These are phyloP conservation scores for Dinomys branickii DNA, from an alignment of 2,113 vertebrate species.

Conservation along the genomic window DNA sequence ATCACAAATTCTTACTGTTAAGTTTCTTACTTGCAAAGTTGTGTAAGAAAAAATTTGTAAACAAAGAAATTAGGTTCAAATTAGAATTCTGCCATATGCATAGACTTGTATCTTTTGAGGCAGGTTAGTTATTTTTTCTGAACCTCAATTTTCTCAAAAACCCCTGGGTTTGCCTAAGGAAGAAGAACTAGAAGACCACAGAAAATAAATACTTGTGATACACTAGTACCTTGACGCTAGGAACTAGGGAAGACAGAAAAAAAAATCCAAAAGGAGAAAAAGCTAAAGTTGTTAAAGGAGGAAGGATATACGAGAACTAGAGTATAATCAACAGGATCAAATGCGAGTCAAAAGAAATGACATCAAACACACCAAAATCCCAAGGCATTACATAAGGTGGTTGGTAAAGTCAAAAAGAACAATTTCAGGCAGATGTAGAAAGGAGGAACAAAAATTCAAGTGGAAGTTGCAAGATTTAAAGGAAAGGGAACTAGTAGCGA, in stretches of 20 bases:
- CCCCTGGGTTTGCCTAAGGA: neutral
- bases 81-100: neutral
- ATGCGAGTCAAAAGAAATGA: neutral
- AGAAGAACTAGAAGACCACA: neutral
- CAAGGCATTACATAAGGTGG: neutral
- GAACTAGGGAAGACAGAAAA: constrained; percentile 20
- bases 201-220: neutral
- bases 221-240: neutral
- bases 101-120: neutral
- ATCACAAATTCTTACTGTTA: neutral
- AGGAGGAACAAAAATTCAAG: neutral
- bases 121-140: neutral
- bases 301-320: neutral
- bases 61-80: neutral
- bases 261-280: neutral
- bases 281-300: neutral
- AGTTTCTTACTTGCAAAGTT: neutral
- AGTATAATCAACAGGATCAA: neutral
- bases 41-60: neutral
- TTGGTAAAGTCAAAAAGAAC: neutral
- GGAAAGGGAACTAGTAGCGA: neutral
- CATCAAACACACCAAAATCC: neutral
- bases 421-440: neutral
- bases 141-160: neutral
- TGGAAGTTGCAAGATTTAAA: neutral